These are phyloP conservation scores for Micrasema longulum DNA, from an alignment of 1,140 invertebrate genomes.

Conservation along the genomic window DNA sequence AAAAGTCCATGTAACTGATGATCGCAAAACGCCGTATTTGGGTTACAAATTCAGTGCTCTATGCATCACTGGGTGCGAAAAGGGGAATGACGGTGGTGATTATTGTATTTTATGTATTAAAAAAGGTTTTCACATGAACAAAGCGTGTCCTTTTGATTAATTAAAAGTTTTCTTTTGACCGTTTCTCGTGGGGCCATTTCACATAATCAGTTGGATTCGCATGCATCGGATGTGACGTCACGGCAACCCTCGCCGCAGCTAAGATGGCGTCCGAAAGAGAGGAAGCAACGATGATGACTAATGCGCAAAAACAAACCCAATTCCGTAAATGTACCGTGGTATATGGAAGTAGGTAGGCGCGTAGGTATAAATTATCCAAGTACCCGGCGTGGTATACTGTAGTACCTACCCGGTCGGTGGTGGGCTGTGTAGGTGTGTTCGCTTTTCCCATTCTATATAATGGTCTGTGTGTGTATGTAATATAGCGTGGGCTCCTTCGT, in stretches of 20 bases:
- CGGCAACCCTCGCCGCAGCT: neutral
- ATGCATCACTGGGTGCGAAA: no score
- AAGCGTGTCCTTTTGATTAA: neutral
- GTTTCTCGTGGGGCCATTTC: no score
- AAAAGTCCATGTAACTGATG: no score
- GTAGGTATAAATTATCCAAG: conserved; percentile 47
- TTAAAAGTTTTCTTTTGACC: no score
- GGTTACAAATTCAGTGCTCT: no score
- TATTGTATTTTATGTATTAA: no score
- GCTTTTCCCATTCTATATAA: conserved; percentile 26
- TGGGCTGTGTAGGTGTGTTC: conserved; percentile 12
- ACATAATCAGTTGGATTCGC: neutral
- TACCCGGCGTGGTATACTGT: conserved; percentile 14
- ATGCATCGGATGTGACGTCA: neutral
- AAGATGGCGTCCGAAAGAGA: conserved; percentile 24
- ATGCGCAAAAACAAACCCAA: conserved; percentile 56
- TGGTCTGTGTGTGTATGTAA: conserved; percentile 9
- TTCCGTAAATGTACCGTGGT: conserved; percentile 52
- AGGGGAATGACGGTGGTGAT: no score
- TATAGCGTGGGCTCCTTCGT: conserved; percentile 41
- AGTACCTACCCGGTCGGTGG: neutral
- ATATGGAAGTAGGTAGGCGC: conserved; percentile 31
- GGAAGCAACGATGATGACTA: conserved; percentile 53
- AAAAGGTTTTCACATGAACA: no score
- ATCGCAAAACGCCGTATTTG: no score